phyloP scores from a whole-genome alignment of 1,140 invertebrate species.

The Metaphire vulgaris region DNA sequence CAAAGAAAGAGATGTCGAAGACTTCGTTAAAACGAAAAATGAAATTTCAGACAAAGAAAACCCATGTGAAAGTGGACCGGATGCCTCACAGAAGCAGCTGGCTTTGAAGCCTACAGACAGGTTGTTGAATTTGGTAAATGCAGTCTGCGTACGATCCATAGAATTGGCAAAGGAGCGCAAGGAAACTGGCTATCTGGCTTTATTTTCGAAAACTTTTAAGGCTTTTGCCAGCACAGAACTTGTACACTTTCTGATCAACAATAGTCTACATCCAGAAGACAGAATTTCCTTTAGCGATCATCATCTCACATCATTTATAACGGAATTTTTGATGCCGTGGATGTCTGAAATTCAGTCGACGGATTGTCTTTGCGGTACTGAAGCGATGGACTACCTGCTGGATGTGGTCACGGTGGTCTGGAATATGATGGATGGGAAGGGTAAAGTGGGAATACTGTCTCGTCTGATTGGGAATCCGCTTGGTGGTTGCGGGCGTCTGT shows the following conservation, averaged over 20 bases:
- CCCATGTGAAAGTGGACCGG: no score
- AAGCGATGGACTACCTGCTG: background rate
- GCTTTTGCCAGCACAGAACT: background rate
- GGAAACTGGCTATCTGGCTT: background rate
- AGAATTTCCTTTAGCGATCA: no score
- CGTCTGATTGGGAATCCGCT: background rate
- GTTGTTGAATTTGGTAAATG: constrained; percentile 5
- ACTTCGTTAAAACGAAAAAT: no score
- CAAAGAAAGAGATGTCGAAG: no score
- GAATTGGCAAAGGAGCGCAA: background rate
- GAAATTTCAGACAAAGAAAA: no score
- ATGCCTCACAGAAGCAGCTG: no score
- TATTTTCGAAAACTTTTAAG: background rate
- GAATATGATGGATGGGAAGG: background rate
- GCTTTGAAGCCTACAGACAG: no score
- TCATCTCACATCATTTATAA: constrained; percentile 5
- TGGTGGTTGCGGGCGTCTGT: background rate
- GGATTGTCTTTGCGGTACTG: no score
- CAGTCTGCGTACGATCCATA: background rate
- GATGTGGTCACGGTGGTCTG: background rate
- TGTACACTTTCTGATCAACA: background rate
- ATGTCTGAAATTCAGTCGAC: background rate
- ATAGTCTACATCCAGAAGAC: no score
- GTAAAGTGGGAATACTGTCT: background rate
- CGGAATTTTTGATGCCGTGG: constrained; percentile 15